Percentiles rank a stretch among this genome's conserved stretches.
Conservation (phyloP, 2,888 invertebrate species). For the Oligia strigilis region DNA sequence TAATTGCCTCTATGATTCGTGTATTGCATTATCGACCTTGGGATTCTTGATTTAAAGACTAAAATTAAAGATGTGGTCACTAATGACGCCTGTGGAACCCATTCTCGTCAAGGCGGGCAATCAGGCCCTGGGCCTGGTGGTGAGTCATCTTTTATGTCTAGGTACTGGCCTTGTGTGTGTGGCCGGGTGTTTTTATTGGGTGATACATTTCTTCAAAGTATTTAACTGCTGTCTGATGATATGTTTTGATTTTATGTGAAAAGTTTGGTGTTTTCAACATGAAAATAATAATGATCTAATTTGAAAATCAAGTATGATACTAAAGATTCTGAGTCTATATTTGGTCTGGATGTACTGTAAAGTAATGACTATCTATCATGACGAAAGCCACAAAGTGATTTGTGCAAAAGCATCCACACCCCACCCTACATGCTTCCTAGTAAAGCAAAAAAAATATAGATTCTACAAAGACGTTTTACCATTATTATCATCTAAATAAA, state of each 20-base stretch:
- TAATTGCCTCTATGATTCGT: slow-evolving; percentile 57
- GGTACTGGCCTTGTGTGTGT: slow-evolving; percentile 25
- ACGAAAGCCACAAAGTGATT: background rate
- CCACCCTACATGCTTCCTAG: no score
- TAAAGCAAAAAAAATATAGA: background rate
- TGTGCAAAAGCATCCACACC: background rate
- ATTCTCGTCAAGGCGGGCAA: slow-evolving; percentile 68
- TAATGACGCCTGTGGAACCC: slow-evolving; percentile 67
- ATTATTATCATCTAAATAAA: no score
- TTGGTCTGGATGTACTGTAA: background rate
- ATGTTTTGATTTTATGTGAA: background rate
- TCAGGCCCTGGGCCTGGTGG: slow-evolving; percentile 54
- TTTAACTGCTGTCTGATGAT: background rate
- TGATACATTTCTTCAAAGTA: background rate
- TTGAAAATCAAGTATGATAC: background rate
- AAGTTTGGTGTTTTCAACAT: no score
- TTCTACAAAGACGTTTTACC: background rate
- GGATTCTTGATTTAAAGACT: slow-evolving; percentile 32
- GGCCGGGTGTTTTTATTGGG: background rate
- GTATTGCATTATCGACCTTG: slow-evolving; percentile 55
- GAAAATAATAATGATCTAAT: no score
- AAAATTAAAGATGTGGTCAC: slow-evolving; percentile 54
- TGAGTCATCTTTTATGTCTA: slow-evolving; percentile 67
- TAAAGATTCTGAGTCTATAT: background rate
- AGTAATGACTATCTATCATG: background rate